phyloP scores from a whole-genome alignment of 2,888 invertebrate species.

The Dicyrtomina minuta region DNA sequence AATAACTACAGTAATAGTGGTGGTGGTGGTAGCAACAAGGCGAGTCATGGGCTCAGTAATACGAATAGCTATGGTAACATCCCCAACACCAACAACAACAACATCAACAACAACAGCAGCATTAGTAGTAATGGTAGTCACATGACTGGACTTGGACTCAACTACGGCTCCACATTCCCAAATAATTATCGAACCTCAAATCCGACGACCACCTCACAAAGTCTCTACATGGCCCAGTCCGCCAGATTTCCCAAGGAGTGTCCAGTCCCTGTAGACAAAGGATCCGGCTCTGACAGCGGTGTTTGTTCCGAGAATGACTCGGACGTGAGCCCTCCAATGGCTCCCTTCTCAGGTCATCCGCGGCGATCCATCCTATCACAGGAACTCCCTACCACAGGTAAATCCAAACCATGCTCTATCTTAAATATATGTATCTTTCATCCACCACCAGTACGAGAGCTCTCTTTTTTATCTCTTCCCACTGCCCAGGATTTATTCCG shows the following conservation, averaged over 20 bases:
- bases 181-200: constrained; percentile 32
- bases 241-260: constrained; percentile 30
- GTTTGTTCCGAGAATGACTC: constrained; percentile 52
- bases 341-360: constrained; percentile 33
- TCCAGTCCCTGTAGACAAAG: constrained; percentile 41
- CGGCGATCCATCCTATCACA: constrained; percentile 38
- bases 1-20: constrained; percentile 18
- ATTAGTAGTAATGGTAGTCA: too few species aligned
- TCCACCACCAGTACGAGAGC: not conserved
- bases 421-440: not conserved
- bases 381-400: constrained; percentile 43
- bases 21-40: too few species aligned
- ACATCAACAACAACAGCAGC: constrained; percentile 6
- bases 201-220: constrained; percentile 16
- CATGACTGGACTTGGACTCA: constrained; percentile 35
- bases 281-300: constrained; percentile 49
- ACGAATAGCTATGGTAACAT: too few species aligned
- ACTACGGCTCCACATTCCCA: constrained; percentile 44
- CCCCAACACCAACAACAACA: too few species aligned
- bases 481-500: not conserved
- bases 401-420: not conserved
- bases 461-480: not conserved
- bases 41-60: not conserved
- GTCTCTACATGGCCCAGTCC: constrained; percentile 23
- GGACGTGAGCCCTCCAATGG: constrained; percentile 46